Percentiles rank a stretch among this genome's conserved stretches.
phyloP scores from a whole-genome alignment of 2,113 vertebrate species.

The Egretta garzetta region DNA sequence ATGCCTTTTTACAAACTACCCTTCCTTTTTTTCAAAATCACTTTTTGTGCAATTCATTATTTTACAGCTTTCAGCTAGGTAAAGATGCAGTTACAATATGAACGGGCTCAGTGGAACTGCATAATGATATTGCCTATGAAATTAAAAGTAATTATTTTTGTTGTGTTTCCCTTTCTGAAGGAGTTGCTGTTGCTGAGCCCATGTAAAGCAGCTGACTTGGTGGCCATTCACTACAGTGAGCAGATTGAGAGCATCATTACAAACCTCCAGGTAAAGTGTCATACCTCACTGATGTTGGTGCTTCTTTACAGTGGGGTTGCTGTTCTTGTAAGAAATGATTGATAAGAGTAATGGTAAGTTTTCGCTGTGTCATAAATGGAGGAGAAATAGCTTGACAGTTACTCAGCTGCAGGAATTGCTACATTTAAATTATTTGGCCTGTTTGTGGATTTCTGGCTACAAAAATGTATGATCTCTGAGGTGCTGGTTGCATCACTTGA shows the following conservation, averaged over 20 bases:
- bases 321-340: not conserved
- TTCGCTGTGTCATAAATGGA: not conserved
- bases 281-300: not conserved
- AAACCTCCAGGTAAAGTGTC: constrained; percentile 82
- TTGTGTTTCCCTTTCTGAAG: constrained; percentile 68
- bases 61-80: not conserved
- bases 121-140: not conserved
- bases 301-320: not conserved
- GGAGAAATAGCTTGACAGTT: not conserved
- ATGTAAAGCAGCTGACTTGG: constrained; percentile 89
- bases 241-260: constrained; percentile 83
- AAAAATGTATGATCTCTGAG: not conserved
- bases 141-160: not conserved
- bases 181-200: constrained; percentile 87
- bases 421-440: not conserved
- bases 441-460: not conserved
- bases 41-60: not conserved
- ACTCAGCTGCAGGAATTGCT: not conserved
- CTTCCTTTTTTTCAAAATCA: not conserved
- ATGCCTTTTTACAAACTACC: not conserved
- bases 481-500: not conserved
- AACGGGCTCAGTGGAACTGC: not conserved
- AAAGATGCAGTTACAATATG: not conserved
- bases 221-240: constrained; percentile 85
- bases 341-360: not conserved